A percentile compares a stretch with the other conserved stretches of the same genome.
Conservation (phyloP, 2,888 invertebrate genomes). For the Drosophila recens region DNA sequence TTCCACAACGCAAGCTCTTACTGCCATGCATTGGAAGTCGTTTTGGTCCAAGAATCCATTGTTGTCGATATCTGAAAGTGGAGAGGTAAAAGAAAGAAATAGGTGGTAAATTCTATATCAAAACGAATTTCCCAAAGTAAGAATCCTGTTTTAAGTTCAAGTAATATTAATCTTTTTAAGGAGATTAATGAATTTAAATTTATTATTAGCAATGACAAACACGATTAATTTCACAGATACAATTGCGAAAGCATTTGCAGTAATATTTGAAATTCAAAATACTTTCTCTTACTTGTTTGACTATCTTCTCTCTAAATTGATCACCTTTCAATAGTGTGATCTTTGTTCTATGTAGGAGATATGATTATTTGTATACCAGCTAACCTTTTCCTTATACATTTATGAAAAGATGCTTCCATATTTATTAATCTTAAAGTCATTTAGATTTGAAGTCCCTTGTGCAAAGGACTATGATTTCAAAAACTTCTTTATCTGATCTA, state of each 20-base stretch:
- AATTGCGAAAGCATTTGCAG: neutral
- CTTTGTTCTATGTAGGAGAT: neutral
- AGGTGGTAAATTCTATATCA: too few species aligned
- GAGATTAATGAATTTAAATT: neutral
- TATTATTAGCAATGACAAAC: neutral
- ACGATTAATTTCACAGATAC: neutral
- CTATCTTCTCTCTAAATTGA: neutral
- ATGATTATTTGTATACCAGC: neutral
- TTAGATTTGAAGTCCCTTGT: neutral
- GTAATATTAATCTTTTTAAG: neutral
- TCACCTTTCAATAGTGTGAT: neutral
- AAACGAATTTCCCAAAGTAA: too few species aligned
- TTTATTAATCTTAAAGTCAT: neutral
- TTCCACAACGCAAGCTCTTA: slow-evolving; percentile 92
- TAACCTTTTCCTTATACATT: neutral
- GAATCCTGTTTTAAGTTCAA: too few species aligned
- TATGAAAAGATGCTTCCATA: neutral
- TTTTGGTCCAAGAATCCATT: slow-evolving; percentile 93
- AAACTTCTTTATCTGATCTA: neutral
- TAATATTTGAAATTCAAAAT: neutral
- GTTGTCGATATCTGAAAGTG: slow-evolving; percentile 91
- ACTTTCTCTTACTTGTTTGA: neutral
- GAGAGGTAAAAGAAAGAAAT: too few species aligned
- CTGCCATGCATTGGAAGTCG: slow-evolving; percentile 93
- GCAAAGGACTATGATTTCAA: neutral